A percentile compares a stretch with the other conserved stretches of the same genome.
These are phyloP conservation scores for Encarsia formosa DNA, from an alignment of 2,888 invertebrate genomes.

Conservation along the genomic window DNA sequence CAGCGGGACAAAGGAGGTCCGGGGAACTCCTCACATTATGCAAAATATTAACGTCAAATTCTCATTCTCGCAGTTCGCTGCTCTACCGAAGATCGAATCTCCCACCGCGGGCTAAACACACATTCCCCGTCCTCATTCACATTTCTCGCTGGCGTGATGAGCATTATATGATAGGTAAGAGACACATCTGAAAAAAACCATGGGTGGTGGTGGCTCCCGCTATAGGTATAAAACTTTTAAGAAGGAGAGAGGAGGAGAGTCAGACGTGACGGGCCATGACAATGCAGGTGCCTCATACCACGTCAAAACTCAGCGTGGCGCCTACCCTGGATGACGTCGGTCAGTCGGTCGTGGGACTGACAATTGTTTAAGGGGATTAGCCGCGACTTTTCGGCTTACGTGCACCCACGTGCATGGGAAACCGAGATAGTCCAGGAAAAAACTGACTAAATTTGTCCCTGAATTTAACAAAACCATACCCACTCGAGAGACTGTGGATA, in stretches of 20 bases:
- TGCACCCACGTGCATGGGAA: constrained; percentile 38
- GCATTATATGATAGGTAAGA: constrained; percentile 3
- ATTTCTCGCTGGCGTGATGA: background rate
- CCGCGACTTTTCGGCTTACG: too few relatives aligned
- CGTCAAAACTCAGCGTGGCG: constrained; percentile 51
- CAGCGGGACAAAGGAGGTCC: constrained; percentile 7
- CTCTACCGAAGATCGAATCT: constrained; percentile 6
- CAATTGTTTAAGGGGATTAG: constrained; percentile 48
- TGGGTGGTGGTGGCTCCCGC: constrained; percentile 31
- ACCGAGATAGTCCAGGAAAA: too few relatives aligned
- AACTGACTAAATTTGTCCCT: too few relatives aligned
- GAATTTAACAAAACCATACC: too few relatives aligned
- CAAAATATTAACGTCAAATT: constrained; percentile 26
- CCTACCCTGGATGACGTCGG: constrained; percentile 36
- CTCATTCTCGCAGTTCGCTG: constrained; percentile 8
- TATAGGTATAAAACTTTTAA: too few relatives aligned
- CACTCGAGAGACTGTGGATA: too few relatives aligned
- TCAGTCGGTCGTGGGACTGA: constrained; percentile 25
- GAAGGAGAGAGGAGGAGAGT: constrained; percentile 35
- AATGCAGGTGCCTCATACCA: constrained; percentile 52
- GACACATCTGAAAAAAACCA: constrained; percentile 23
- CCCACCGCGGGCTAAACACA: constrained; percentile 1
- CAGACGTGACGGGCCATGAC: constrained; percentile 44
- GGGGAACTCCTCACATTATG: too few relatives aligned
- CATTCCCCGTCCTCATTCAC: background rate